Base-by-base conservation (phyloP, 2,888 invertebrate genomes). In the Eilema sororculum region DNA sequence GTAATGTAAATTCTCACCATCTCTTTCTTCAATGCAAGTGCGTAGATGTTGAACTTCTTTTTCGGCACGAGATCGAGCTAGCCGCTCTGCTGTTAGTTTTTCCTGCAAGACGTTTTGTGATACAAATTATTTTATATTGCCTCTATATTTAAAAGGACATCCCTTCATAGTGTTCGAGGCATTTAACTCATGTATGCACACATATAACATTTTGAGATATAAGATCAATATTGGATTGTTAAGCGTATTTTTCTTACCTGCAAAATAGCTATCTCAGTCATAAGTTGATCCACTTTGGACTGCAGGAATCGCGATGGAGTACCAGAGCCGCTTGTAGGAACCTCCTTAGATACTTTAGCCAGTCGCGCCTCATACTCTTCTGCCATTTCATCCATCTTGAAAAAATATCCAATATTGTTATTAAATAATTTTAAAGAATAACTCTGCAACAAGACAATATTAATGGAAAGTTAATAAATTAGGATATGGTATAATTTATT, bases 11-110 rank as follows among this genome's bases (percentile, higher is more conserved):
- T 28, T 30, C 72, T 83, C 80, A 92, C 93, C 92, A 72, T 93
- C 93, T 80, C 90, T 87, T 67, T 95, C 93, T 13, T 92, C 91
- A 3, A 93, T 90, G 72, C 92, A 93, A 0, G 87, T 86, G 2
- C 90, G 85, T 6, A 92, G 82, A 84, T 92, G 89, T 58, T 93
- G 86, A 2, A 92, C 82, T 77, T 94, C 93, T 62, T 90, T 86
- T 60, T 93, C 90, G 1, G 87, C 89, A 0, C 89, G 81, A 2
- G 85, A 86, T 0, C 91, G 84, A 0, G 91, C 92, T 3, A 91
- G 71, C 1, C 75, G 75, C 71, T 93, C 91, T 0, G 84, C 88
- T 0, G 85, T 83, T 28, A 94, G 73, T 75, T 91, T 85, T 72
- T 93, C 91, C 94, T 93, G 22, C 16, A 65, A 37, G 24, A 4